Evolutionary conservation across 2,888 invertebrate species (phyloP), one percentile per base, ranked within the genome.

Genomic region (Cephalotes varians): DNA sequence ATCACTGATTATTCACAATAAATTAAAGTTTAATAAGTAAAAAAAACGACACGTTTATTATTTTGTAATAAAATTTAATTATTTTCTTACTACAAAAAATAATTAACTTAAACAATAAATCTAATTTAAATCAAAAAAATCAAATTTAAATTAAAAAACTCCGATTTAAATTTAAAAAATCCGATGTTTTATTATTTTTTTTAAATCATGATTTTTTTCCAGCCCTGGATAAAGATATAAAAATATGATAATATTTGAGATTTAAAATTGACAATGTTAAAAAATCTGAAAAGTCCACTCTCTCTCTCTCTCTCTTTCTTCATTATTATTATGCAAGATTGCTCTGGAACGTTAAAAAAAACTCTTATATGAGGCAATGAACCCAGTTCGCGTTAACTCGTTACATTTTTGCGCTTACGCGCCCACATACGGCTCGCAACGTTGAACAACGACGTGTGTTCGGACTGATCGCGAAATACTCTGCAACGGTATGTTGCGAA

Each of bases 321-420:
- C 1, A 15, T 15, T 25, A 37, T 37, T 54, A 40, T 54, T 54
- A 72, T 28, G 9, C 15, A 28, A 54, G 25, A 37, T 54, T 49
- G 18, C 15, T 25, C 0, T 2, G 34, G 15, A 25, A 25, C 10
- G 25, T 18, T 51, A 54, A 54, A 54, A 71, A 25, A 54, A 71
- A 25, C 56, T 56, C 37, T 72, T 12, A 9, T 40, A 72, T 18
- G 54, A 54, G 44, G 37, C 72, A 72, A 72, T 72, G 37, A 72
- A 37, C 37, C 25, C 15, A 56, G 54, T 56, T 28, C 9, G 1
- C 56, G n/a, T 72, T 10, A 34, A 74, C 21, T 62, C 47, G 34
- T 62, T 44, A 62, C 21, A 47, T n/a, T 60, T 31, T 25, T 74
- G 12, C 60, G 47, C 21, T 34, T 44, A n/a, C 21, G 12, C 34